phyloP scores from a whole-genome alignment of 2,888 invertebrate species.

The Eumerus sabulonum region DNA sequence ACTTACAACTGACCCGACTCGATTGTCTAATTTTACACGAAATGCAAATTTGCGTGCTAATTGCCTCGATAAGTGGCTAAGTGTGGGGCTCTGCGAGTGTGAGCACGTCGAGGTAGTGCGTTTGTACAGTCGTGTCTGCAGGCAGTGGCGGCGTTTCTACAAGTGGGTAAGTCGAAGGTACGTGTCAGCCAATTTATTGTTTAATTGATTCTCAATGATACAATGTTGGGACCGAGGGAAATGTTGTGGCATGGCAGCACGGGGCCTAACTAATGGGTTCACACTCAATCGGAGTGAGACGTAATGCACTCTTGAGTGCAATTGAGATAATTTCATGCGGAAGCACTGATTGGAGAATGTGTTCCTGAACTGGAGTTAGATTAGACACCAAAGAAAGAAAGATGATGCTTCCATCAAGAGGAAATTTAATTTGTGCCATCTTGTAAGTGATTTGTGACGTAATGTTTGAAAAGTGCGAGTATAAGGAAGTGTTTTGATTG shows the following conservation, averaged over 20 bases:
- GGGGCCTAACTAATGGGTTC: constrained; percentile 15
- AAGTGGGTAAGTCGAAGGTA: constrained; percentile 56
- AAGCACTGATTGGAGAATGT: background rate
- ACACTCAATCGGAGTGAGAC: constrained; percentile 51
- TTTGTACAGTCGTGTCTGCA: too few species aligned
- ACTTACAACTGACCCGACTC: constrained; percentile 19
- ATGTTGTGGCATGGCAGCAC: constrained; percentile 11
- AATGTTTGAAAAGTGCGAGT: too few species aligned
- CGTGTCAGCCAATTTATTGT: constrained; percentile 55
- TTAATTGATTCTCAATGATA: constrained; percentile 60
- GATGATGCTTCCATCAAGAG: too few species aligned
- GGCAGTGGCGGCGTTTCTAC: constrained; percentile 3
- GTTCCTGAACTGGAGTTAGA: background rate
- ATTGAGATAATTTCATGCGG: constrained; percentile 40
- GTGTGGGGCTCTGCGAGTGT: constrained; percentile 23
- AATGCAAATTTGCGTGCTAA: constrained; percentile 65
- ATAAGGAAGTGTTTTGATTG: too few species aligned
- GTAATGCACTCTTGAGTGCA: constrained; percentile 25
- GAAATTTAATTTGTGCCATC: too few species aligned
- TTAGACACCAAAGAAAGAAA: too few species aligned
- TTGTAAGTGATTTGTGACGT: too few species aligned
- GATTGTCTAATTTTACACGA: constrained; percentile 64
- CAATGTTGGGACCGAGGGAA: constrained; percentile 19
- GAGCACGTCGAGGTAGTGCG: background rate
- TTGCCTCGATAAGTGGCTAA: constrained; percentile 61